Conservation (phyloP, 2,888 invertebrate species). For the Drosophila ustulata region DNA sequence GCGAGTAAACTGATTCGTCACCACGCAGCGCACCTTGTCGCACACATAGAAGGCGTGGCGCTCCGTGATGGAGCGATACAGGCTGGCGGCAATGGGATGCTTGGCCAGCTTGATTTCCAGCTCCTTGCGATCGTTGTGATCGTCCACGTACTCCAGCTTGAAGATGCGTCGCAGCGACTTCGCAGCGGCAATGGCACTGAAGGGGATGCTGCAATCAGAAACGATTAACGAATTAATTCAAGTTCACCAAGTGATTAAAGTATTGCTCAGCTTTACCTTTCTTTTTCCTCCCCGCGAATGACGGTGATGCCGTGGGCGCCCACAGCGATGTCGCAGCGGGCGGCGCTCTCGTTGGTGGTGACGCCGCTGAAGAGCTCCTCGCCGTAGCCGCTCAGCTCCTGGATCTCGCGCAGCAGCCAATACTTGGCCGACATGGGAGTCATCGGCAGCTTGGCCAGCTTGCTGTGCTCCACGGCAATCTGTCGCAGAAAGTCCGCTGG, state of each 20-base stretch:
- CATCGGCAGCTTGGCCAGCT: constrained; percentile 86
- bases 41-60: constrained; percentile 97
- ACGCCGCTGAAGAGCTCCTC: constrained; percentile 93
- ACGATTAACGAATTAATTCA: background rate
- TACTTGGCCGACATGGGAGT: constrained; percentile 92
- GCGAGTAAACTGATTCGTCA: constrained; percentile 94
- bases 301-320: constrained; percentile 94
- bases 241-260: too few relatives aligned
- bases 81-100: constrained; percentile 91
- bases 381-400: constrained; percentile 90
- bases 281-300: constrained; percentile 88
- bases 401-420: constrained; percentile 92
- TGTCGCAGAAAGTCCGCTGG: constrained; percentile 82
- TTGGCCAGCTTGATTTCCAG: constrained; percentile 93
- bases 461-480: constrained; percentile 84
- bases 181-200: constrained; percentile 92
- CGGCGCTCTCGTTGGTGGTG: constrained; percentile 81
- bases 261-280: constrained; percentile 80
- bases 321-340: constrained; percentile 88
- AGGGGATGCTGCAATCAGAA: constrained; percentile 88
- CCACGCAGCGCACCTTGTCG: constrained; percentile 94
- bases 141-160: constrained; percentile 90
- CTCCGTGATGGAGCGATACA: constrained; percentile 95
- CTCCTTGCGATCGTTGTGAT: constrained; percentile 88
- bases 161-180: constrained; percentile 91